Percentiles rank a stretch among this genome's conserved stretches.
These are phyloP conservation scores for Tyrannus savana DNA, from an alignment of 2,113 vertebrate genomes.

Conservation along the genomic window DNA sequence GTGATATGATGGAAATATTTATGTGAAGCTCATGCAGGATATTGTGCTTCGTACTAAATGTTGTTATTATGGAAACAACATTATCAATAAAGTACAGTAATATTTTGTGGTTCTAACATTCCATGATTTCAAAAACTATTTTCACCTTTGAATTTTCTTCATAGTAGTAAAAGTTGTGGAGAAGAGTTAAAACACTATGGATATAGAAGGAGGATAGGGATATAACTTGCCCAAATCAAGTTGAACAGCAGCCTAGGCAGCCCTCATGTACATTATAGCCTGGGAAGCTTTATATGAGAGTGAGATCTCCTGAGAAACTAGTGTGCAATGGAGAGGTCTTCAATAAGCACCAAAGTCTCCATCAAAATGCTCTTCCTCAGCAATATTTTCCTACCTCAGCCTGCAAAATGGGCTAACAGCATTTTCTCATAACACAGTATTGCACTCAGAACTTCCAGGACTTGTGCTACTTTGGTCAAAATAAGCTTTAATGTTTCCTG, in stretches of 20 bases:
- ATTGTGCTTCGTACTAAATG: background rate
- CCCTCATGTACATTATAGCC: rapidly evolving
- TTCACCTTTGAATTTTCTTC: background rate
- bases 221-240: background rate
- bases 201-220: background rate
- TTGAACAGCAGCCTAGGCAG: background rate
- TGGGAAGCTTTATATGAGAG: background rate
- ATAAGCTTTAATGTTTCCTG: background rate
- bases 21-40: background rate
- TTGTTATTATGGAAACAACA: conserved; percentile 35
- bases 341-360: background rate
- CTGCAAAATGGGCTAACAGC: background rate
- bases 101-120: background rate
- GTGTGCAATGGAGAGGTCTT: background rate
- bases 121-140: background rate
- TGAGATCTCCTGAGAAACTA: background rate
- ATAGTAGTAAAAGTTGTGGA: background rate
- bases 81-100: background rate
- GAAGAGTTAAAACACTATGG: background rate
- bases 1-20: conserved; percentile 50
- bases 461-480: background rate
- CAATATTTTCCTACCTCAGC: background rate
- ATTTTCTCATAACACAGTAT: background rate
- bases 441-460: background rate
- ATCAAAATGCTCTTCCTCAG: background rate